Conservation (phyloP, 53 echinoderm and acorn worm genomes). For the Luidia sarsii region DNA sequence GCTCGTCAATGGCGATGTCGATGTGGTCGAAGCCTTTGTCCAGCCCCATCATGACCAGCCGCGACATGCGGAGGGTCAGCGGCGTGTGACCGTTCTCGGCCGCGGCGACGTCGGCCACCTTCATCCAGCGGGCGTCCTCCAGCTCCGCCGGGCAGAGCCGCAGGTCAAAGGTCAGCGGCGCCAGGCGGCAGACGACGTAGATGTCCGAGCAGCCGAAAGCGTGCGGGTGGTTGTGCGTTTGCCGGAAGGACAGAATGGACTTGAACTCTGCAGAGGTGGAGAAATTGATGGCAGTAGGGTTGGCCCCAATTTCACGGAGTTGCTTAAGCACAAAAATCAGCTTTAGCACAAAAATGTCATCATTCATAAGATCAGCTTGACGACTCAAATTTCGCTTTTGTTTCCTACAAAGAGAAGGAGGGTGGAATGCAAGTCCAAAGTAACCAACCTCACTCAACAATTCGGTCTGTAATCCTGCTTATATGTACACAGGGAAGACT, state of each 20-base stretch:
- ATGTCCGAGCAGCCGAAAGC: slow-evolving; percentile 94
- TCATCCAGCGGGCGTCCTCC: slow-evolving; percentile 83
- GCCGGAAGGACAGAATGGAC: slow-evolving; percentile 87
- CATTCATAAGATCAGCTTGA: too few relatives aligned
- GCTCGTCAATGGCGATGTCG: slow-evolving; percentile 77
- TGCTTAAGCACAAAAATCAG: too few relatives aligned
- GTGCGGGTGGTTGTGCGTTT: slow-evolving; percentile 85
- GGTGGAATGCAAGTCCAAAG: too few relatives aligned
- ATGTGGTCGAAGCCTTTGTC: slow-evolving; percentile 72
- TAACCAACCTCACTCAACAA: too few relatives aligned
- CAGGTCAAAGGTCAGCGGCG: slow-evolving; percentile 94
- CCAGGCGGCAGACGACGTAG: slow-evolving; percentile 88
- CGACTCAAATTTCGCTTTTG: too few relatives aligned
- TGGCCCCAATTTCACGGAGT: too few relatives aligned
- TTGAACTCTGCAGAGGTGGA: slow-evolving; percentile 80
- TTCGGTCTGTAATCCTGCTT: too few relatives aligned
- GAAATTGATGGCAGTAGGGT: too few relatives aligned
- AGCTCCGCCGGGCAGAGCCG: slow-evolving; percentile 79
- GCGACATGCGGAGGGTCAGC: slow-evolving; percentile 69
- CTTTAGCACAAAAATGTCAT: too few relatives aligned
- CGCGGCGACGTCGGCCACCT: slow-evolving; percentile 55
- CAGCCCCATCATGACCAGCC: slow-evolving; percentile 65
- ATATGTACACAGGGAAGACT: too few relatives aligned
- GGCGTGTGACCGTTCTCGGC: slow-evolving; percentile 57
- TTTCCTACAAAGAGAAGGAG: too few relatives aligned